Evolutionary conservation across 2,797 vertebrate genomes (phyloP).

Genomic region (Tenualosa ilisha): DNA sequence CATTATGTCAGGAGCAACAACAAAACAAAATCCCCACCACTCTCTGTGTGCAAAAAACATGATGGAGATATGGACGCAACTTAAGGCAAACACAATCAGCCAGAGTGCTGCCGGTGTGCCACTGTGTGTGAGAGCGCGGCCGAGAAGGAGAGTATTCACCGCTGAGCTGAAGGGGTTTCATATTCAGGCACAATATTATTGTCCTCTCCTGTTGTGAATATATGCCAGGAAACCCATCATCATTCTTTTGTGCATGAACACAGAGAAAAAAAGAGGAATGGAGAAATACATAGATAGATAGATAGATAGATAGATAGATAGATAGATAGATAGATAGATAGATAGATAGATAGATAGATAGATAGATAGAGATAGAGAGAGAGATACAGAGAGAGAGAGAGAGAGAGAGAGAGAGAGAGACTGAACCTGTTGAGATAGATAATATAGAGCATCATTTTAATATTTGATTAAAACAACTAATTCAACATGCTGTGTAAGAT

Average conservation of each 20-base stretch:
- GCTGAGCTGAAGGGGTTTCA: background rate
- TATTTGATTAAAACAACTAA: too few species aligned
- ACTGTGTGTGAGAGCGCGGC: background rate
- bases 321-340: background rate
- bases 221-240: background rate
- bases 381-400: background rate
- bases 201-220: background rate
- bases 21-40: background rate
- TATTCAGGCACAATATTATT: constrained; percentile 12
- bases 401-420: background rate
- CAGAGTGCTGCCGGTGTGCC: background rate
- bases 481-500: background rate
- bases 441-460: background rate
- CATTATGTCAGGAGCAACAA: background rate
- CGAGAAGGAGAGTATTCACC: background rate
- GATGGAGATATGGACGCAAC: background rate
- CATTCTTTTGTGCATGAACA: background rate
- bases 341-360: background rate
- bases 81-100: background rate
- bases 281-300: background rate
- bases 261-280: background rate
- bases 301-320: background rate
- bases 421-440: background rate
- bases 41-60: background rate
- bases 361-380: background rate